Base-by-base conservation (phyloP, 92 coral and sea anemone genomes). In the Porites cylindrica region DNA sequence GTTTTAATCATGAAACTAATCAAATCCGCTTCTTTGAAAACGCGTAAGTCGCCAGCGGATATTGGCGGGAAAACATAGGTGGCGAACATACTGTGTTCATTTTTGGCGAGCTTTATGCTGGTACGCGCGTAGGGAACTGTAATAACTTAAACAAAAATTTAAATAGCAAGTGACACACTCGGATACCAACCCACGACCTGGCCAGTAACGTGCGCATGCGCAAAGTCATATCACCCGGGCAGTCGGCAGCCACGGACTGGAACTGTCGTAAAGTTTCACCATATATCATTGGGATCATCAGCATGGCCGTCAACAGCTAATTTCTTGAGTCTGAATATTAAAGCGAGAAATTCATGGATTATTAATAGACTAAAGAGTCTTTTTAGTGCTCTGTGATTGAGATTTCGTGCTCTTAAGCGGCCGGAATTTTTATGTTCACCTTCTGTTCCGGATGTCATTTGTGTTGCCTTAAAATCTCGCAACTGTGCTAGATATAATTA, bases 41-140 rank as follows among this genome's bases (percentile, higher is more conserved):
- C 78, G n/a, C 58, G 62, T 54, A 59, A 10, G 50, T 29, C 68
- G 23, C 10, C 53, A 5, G 13, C 32, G 72, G 71, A 71, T 82
- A 71, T 82, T 71, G 86, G 78, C 86, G 60, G 86, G 78, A 82
- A 70, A 56, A 43, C 53, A 71, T 82, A 53, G 78, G 78, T 58
- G 76, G 77, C 13, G 11, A 43, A 24, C 70, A 13, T 9, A 32
- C 16, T 1, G 13, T 10, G 69, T 29, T 51, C 14, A 7, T 19
- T 52, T 64, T 80, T 80, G 29, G 66, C 66, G 66, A 10, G 23
- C 56, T 23, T 80, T 80, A 60, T 32, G 29, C 18, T 59, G 23
- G 26, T 24, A 70, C 52, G 76, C 1, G 23, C 47, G 47, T 38
- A 38, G 6, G 47, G 47, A 38, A 38, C 47, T 38, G 47, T 38